Evolutionary conservation across 2,797 vertebrate species (phyloP).

Genomic region (Platyrinchus mystaceus): DNA sequence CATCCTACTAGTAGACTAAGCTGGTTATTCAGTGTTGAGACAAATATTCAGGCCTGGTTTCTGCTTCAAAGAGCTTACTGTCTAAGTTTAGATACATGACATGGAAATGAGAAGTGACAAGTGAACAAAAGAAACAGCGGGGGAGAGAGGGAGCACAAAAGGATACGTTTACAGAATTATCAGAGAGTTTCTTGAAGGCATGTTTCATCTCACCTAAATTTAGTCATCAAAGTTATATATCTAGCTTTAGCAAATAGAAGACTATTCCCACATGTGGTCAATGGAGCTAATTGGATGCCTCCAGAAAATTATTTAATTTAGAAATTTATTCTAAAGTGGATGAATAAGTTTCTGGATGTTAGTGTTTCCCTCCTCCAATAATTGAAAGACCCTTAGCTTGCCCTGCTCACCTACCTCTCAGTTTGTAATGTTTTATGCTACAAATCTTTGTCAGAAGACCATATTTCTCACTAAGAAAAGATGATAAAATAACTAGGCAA

Average conservation of each 20-base stretch:
- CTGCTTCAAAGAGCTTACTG: background rate
- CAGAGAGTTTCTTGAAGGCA: background rate
- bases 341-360: background rate
- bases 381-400: background rate
- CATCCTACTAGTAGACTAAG: background rate
- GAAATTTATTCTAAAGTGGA: background rate
- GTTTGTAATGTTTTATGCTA: background rate
- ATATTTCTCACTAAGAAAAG: background rate
- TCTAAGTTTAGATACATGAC: background rate
- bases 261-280: background rate
- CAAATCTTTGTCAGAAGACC: background rate
- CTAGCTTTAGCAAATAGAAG: background rate
- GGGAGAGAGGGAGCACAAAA: background rate
- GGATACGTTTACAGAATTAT: background rate
- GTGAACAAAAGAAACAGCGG: conserved; percentile 20
- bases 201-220: background rate
- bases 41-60: background rate
- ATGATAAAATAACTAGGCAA: background rate
- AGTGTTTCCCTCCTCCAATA: background rate
- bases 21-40: background rate
- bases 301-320: background rate
- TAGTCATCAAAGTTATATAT: background rate
- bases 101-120: conserved; percentile 33
- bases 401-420: background rate
- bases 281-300: background rate